Percentiles rank a stretch among this genome's conserved stretches.
Conservation (phyloP, 2,113 vertebrate genomes). For the Sprattus sprattus region DNA sequence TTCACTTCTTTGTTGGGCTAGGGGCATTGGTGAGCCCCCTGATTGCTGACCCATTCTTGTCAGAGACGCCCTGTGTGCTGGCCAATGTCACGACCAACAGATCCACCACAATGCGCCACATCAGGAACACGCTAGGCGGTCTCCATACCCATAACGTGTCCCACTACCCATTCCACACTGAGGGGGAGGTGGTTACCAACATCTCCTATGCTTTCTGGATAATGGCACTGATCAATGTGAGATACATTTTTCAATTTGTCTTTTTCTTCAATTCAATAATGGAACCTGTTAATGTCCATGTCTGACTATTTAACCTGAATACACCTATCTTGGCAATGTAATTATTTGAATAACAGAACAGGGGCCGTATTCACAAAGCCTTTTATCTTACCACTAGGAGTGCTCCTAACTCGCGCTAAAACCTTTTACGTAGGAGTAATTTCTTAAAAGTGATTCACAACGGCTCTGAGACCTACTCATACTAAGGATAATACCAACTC, state of each 20-base stretch:
- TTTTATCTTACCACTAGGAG: too few relatives aligned
- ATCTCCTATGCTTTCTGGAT: conserved; percentile 97
- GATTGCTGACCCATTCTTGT: conserved; percentile 91
- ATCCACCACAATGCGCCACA: conserved; percentile 68
- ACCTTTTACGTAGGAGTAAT: too few relatives aligned
- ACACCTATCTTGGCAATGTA: not conserved
- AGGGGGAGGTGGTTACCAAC: conserved; percentile 71
- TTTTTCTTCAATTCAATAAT: not conserved
- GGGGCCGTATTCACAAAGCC: too few relatives aligned
- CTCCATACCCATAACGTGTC: conserved; percentile 71
- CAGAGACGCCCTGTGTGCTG: conserved; percentile 83
- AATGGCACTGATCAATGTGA: conserved; percentile 95
- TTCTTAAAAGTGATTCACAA: too few relatives aligned
- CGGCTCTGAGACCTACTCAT: too few relatives aligned
- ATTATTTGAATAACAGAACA: conserved; percentile 42
- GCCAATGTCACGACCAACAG: conserved; percentile 77
- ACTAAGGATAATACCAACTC: too few relatives aligned
- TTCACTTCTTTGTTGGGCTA: conserved; percentile 93
- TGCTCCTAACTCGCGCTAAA: too few relatives aligned
- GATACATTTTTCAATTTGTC: conserved; percentile 36
- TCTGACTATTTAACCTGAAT: not conserved
- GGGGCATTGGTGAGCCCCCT: conserved; percentile 90
- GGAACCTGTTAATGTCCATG: not conserved
- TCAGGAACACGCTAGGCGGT: conserved; percentile 73
- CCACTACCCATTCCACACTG: conserved; percentile 63